Percentiles rank a stretch among this genome's conserved stretches.
phyloP scores from a whole-genome alignment of 2,797 vertebrate genomes.

The Centropyge bicolor region DNA sequence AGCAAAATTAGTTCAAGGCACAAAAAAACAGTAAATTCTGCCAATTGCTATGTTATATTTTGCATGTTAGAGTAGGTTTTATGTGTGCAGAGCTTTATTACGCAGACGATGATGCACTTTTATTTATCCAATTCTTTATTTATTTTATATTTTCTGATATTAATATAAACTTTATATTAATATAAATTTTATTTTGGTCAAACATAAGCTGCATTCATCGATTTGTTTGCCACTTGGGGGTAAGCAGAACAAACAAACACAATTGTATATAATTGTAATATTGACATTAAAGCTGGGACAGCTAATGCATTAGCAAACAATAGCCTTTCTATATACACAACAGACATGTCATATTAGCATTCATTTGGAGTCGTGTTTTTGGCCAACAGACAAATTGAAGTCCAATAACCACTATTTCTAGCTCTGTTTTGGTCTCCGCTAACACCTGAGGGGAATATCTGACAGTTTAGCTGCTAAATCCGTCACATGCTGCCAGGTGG shows the following conservation, averaged over 20 bases:
- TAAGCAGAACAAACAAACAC: background rate
- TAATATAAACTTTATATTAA: background rate
- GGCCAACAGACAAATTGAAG: too few species aligned
- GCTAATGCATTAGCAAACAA: background rate
- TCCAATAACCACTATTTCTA: too few species aligned
- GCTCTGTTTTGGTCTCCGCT: too few species aligned
- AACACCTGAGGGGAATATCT: too few species aligned
- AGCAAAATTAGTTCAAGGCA: background rate
- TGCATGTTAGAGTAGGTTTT: background rate
- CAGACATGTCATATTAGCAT: background rate
- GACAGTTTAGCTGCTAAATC: too few species aligned
- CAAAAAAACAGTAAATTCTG: background rate
- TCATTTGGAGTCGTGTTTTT: background rate
- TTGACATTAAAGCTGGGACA: background rate
- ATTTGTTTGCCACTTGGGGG: background rate
- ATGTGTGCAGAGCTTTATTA: background rate
- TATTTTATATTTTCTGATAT: background rate
- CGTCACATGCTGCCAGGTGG: too few species aligned
- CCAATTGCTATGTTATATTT: background rate
- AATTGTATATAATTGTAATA: too few species aligned
- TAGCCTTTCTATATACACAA: background rate
- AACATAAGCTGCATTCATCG: background rate
- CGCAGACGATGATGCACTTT: background rate
- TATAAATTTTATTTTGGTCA: background rate
- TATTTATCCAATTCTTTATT: background rate